Conservation (phyloP, 2,888 invertebrate species). For the Meganola albula region DNA sequence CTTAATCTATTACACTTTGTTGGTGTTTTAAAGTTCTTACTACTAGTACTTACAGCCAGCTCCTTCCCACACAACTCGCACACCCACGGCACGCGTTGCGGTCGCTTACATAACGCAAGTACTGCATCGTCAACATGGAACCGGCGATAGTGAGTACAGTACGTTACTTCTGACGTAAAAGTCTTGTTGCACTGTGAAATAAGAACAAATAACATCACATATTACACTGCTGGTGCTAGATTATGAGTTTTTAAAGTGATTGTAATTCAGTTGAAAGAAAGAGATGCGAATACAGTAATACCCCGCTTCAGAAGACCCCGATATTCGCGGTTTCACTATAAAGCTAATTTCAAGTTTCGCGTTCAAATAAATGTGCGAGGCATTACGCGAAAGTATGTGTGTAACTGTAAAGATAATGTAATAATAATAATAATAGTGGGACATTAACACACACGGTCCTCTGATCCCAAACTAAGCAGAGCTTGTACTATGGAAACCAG, state of each 20-base stretch:
- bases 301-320: neutral
- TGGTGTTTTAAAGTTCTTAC: too few species aligned
- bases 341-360: neutral
- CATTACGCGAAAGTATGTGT: too few species aligned
- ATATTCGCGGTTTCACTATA: neutral
- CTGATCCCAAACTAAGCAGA: too few species aligned
- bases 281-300: neutral
- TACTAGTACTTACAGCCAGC: neutral
- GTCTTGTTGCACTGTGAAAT: neutral
- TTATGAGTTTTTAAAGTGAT: too few species aligned
- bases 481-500: too few species aligned
- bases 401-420: too few species aligned
- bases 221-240: too few species aligned
- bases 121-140: neutral
- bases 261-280: too few species aligned
- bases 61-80: neutral
- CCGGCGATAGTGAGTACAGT: neutral
- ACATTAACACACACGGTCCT: too few species aligned
- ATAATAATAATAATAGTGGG: too few species aligned
- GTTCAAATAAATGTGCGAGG: neutral
- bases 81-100: neutral
- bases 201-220: too few species aligned
- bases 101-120: neutral
- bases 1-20: too few species aligned
- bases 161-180: neutral